These are phyloP conservation scores for Tretioscincus oriximinensis DNA, from an alignment of 2,113 vertebrate genomes.

Conservation along the genomic window DNA sequence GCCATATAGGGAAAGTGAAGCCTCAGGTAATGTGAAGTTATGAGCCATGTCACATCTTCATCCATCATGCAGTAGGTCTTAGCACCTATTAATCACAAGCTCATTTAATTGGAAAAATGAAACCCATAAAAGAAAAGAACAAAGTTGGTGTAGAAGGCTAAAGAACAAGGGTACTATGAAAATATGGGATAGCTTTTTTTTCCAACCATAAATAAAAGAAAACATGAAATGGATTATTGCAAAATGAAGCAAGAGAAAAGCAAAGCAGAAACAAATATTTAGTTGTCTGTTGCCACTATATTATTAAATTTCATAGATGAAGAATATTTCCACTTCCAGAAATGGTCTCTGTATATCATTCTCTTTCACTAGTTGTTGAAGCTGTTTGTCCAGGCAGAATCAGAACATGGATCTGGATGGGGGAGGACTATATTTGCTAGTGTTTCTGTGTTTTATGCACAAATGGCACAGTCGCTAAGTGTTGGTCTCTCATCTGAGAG, in stretches of 20 bases:
- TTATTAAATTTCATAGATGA: no score
- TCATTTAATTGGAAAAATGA: conserved; percentile 19
- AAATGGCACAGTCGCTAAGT: no score
- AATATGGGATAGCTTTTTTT: not conserved
- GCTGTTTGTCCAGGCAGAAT: no score
- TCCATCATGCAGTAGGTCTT: conserved; percentile 4
- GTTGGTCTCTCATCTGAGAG: no score
- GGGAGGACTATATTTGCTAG: no score
- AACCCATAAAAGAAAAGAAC: not conserved
- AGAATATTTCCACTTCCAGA: no score
- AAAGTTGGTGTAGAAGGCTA: not conserved
- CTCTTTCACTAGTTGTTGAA: no score
- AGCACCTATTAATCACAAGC: not conserved
- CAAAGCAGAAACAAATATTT: not conserved
- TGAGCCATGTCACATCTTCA: conserved; percentile 13
- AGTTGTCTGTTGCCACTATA: not conserved
- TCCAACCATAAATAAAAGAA: not conserved
- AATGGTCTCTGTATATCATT: no score
- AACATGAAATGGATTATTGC: not conserved
- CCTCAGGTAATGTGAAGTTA: not conserved
- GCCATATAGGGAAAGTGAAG: conserved; percentile 19
- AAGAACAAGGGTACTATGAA: not conserved
- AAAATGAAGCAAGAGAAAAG: not conserved
- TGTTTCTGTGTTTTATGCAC: no score
- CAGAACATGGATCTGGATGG: no score